phyloP scores from a whole-genome alignment of 2,113 vertebrate genomes.

The Hiodon alosoides region DNA sequence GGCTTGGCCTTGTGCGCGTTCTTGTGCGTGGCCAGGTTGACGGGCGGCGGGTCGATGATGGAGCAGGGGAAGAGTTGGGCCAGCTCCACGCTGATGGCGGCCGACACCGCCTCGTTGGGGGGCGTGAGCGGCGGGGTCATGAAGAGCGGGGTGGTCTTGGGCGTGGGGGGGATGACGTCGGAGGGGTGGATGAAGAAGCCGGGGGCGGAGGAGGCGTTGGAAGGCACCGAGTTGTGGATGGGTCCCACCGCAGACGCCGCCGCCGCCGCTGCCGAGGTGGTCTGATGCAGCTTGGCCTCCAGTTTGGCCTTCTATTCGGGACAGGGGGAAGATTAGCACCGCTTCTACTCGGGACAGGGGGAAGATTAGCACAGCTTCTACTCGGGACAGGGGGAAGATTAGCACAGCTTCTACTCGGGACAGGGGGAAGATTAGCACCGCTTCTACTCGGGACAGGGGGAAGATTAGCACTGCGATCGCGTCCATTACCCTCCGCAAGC shows the following conservation, averaged over 20 bases:
- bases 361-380: too few relatives aligned
- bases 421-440: too few relatives aligned
- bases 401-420: too few relatives aligned
- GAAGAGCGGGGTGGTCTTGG: slow-evolving; percentile 96
- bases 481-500: too few relatives aligned
- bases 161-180: slow-evolving; percentile 95
- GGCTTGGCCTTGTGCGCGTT: slow-evolving; percentile 82
- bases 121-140: slow-evolving; percentile 98
- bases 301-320: slow-evolving; percentile 74
- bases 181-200: slow-evolving; percentile 98
- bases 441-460: too few relatives aligned
- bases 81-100: slow-evolving; percentile 91
- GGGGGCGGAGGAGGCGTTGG: slow-evolving; percentile 82
- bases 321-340: too few relatives aligned
- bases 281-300: slow-evolving; percentile 98
- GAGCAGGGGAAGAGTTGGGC: slow-evolving; percentile 94
- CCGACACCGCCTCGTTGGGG: slow-evolving; percentile 92
- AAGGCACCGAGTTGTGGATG: slow-evolving; percentile 92
- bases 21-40: slow-evolving; percentile 87
- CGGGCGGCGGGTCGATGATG: slow-evolving; percentile 85
- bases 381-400: too few relatives aligned
- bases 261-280: slow-evolving; percentile 82
- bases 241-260: slow-evolving; percentile 78
- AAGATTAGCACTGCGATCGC: too few relatives aligned
- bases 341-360: too few relatives aligned